Base-by-base conservation (phyloP, 2,888 invertebrate species). In the Biston stratarius region DNA sequence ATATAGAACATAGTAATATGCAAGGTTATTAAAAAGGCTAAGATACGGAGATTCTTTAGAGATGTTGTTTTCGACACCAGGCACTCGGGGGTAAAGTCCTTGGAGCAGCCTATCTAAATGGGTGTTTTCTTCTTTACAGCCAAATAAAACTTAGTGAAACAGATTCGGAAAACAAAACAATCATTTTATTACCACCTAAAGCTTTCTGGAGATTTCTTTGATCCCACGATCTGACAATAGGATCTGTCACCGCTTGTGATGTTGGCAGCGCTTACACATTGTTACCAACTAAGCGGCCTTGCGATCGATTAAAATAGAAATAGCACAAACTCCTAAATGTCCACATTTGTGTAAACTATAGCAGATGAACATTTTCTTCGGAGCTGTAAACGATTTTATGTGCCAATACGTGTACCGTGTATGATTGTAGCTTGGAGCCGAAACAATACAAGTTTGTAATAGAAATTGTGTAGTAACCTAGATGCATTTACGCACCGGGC, bases 281-380 rank as follows among this genome's bases (percentile, higher is more conserved):
- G 63, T 61, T 60, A 68, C 53, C 56, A 56, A 63, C 56, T 15
- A 48, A 14, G 10, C 48, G 65, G 51, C 65, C 67, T 65, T 63
- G 64, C 47, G 61, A 65, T 71, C 53, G 62, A 57, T 47, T 58
- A 49, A 71, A 66, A 71, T 65, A 71, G 71, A 60, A 65, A 64
- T 61, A 64, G 70, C 61, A 57, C 66, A 64, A 67, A 64, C 62
- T 65, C 57, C 65, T 71, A 65, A 71, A 71, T 64, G 63, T 66
- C 68, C 65, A 71, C 65, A 66, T 62, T 65, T 63, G 56, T 65
- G 63, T 65, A 65, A 61, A 64, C 57, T 52, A 65, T 52, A 58
- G 11, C 59, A 59, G 67, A 65, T 65, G 47, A 58, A 64, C 56
- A 48, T 68, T 67, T 49, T 64, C 56, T 65, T 44, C 55, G 33